Evolutionary conservation across 2,113 vertebrate species (phyloP), one percentile per base, ranked within the genome.

Genomic region (Melospiza georgiana): DNA sequence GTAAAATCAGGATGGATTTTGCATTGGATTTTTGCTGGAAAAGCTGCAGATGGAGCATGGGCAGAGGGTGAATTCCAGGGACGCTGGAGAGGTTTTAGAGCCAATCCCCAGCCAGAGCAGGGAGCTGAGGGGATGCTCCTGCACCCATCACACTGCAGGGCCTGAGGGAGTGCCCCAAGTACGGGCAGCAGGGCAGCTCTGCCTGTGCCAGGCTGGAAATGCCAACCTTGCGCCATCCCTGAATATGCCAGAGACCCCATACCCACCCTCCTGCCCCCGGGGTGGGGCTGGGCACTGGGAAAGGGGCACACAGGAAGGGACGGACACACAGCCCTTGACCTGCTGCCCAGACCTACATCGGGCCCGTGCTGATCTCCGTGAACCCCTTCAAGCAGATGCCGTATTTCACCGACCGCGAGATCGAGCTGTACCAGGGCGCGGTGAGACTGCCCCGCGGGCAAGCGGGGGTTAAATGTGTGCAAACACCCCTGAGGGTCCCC

Each of bases 311-410:
- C 5, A 21, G 74, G 57, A 12, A 37, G 33, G 59, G 35, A 21
- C 7, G 1, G n/a, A 21, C 7, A 1, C 41, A 18, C 3, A 9
- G 84, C 84, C 97, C 98, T 98, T 98, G 94, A 98, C 98, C 5
- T 20, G 69, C 31, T 5, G 2, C 66, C 49, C 95, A 99, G 99
- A 99, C 99, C 30, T 99, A 99, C 92, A 99, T 99, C 1, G 99
- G 99, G 52, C 97, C 99, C 0, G 99, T 99, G 33, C 97, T 99
- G 78, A 99, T 99, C 97, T 99, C 99, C 0, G 98, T 99, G 5
- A 99, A 99, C 95, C 99, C 99, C 7, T 99, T 99, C 96, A 99
- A 99, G 96, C 99, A 99, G 98, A 99, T 99, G 99, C 99, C 99
- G 0, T 99, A 99, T 61, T 99, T 99, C 97, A 99, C 99, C 0